phyloP scores from a whole-genome alignment of 2,888 invertebrate genomes.

The Lamproptera curius region DNA sequence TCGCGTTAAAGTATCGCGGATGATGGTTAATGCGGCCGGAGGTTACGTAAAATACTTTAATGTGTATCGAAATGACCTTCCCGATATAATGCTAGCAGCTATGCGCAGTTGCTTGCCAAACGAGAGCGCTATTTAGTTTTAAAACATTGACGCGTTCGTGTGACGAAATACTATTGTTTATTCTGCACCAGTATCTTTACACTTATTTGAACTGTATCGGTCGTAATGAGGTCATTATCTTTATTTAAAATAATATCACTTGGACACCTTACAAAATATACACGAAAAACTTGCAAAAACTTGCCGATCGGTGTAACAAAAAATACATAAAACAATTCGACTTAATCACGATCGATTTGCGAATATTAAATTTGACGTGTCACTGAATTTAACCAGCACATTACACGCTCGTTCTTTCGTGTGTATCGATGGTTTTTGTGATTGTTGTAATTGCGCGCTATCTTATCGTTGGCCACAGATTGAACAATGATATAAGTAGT shows the following conservation, averaged over 20 bases:
- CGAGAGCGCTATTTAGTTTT: conserved; percentile 24
- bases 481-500: conserved; percentile 16
- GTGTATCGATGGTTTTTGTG: conserved; percentile 1
- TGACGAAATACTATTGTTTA: too few species aligned
- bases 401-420: neutral
- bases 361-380: too few species aligned
- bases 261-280: too few species aligned
- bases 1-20: conserved; percentile 12
- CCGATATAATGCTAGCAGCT: conserved; percentile 24
- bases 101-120: conserved; percentile 38
- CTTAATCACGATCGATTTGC: too few species aligned
- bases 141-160: neutral
- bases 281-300: too few species aligned
- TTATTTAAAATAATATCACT: too few species aligned
- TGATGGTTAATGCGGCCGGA: conserved; percentile 19
- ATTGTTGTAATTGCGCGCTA: conserved; percentile 11
- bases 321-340: too few species aligned
- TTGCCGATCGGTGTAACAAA: too few species aligned
- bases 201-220: too few species aligned
- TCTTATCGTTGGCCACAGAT: conserved; percentile 19
- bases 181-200: too few species aligned
- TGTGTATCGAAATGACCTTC: conserved; percentile 37
- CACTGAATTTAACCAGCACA: too few species aligned
- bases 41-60: conserved; percentile 19
- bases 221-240: too few species aligned